Evolutionary conservation across 2,888 invertebrate species (phyloP).

Genomic region (Ametastegia equiseti): DNA sequence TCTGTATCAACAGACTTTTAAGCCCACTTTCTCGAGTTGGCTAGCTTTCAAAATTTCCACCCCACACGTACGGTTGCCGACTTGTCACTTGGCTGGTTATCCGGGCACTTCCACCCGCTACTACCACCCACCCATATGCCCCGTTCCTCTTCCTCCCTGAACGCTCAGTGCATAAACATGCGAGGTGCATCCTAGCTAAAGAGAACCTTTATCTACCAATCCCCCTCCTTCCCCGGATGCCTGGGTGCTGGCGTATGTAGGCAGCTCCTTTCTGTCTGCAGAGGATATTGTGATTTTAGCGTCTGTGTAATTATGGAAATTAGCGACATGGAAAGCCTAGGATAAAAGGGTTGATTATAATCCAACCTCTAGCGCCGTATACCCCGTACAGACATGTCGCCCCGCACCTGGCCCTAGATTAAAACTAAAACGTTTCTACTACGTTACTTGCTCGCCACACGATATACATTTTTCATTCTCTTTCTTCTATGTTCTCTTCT

Average conservation of each 20-base stretch:
- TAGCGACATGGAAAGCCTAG: conserved; percentile 76
- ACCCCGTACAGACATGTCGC: conserved; percentile 58
- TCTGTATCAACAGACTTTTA: conserved; percentile 75
- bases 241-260: conserved; percentile 70
- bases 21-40: conserved; percentile 75
- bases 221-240: conserved; percentile 59
- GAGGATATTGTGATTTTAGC: conserved; percentile 76
- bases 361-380: conserved; percentile 70
- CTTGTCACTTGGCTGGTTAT: conserved; percentile 76
- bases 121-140: no score
- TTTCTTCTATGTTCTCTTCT: not conserved
- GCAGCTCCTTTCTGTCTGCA: conserved; percentile 73
- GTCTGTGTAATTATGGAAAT: conserved; percentile 77
- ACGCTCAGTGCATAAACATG: conserved; percentile 75
- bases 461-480: not conserved
- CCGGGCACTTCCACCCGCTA: conserved; percentile 70
- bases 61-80: conserved; percentile 55
- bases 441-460: conserved; percentile 29
- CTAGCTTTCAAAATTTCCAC: conserved; percentile 74
- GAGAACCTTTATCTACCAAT: conserved; percentile 73
- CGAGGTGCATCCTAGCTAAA: conserved; percentile 73
- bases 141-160: conserved; percentile 71
- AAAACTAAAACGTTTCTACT: conserved; percentile 31
- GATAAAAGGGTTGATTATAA: conserved; percentile 77
- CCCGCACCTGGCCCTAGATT: conserved; percentile 14